Conservation (phyloP, 2,888 invertebrate genomes). For the Lithophane ornitopus region DNA sequence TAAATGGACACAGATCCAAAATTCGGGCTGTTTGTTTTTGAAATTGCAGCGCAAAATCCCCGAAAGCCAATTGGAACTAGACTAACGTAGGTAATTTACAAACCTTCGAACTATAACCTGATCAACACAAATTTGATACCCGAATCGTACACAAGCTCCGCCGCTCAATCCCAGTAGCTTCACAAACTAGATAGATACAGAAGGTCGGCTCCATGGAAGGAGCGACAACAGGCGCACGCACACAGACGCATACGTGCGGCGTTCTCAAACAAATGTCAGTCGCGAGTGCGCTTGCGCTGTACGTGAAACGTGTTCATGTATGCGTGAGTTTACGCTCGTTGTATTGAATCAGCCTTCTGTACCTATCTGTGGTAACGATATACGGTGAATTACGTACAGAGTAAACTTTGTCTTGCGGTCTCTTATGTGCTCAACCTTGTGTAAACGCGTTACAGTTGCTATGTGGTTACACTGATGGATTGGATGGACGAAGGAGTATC, state of each 20-base stretch:
- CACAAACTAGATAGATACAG: background rate
- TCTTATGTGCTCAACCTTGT: constrained; percentile 43
- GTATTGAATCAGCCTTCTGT: background rate
- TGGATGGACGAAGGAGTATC: constrained; percentile 46
- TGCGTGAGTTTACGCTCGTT: background rate
- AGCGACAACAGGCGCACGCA: background rate
- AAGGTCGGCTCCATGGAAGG: background rate
- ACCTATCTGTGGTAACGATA: background rate
- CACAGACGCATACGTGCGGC: too few species aligned
- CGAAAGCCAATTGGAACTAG: background rate
- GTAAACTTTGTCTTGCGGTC: constrained; percentile 42
- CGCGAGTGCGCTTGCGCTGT: background rate
- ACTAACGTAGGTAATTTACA: background rate
- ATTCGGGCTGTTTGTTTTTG: too few species aligned
- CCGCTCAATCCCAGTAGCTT: background rate
- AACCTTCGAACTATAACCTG: constrained; percentile 3
- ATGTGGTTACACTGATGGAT: constrained; percentile 61
- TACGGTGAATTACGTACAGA: constrained; percentile 18
- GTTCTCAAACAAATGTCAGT: background rate
- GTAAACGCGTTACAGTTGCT: constrained; percentile 52
- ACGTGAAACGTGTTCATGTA: background rate
- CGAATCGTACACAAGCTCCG: background rate
- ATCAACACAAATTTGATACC: constrained; percentile 19
- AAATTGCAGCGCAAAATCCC: background rate
- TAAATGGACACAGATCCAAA: too few species aligned